These are phyloP conservation scores for Drosophila sechellia DNA, from an alignment of 1,140 invertebrate species.

Conservation along the genomic window DNA sequence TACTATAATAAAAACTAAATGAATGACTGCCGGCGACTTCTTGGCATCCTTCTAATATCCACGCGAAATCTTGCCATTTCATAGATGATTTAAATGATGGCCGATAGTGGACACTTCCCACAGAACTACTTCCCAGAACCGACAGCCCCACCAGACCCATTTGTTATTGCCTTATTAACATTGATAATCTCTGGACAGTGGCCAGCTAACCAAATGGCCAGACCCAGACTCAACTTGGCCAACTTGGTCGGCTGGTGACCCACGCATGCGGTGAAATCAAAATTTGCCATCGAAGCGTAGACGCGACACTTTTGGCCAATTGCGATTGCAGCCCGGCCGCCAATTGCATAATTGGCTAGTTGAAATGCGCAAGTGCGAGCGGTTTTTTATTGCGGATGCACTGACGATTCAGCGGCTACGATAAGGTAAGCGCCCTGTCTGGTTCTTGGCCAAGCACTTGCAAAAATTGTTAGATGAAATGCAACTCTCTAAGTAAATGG, in stretches of 20 bases:
- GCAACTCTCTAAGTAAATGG: no score
- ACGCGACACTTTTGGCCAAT: slow-evolving; percentile 75
- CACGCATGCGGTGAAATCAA: slow-evolving; percentile 58
- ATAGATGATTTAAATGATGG: slow-evolving; percentile 66
- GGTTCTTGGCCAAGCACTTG: slow-evolving; percentile 22
- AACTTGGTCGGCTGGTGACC: slow-evolving; percentile 42
- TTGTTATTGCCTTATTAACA: slow-evolving; percentile 78
- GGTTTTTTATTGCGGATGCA: slow-evolving; percentile 78
- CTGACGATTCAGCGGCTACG: slow-evolving; percentile 61
- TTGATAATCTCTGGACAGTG: slow-evolving; percentile 78
- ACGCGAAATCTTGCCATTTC: slow-evolving; percentile 48
- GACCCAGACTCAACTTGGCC: slow-evolving; percentile 16
- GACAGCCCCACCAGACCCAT: slow-evolving; percentile 30
- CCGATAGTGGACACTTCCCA: slow-evolving; percentile 44
- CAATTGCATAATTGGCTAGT: slow-evolving; percentile 75
- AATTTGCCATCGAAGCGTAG: slow-evolving; percentile 63
- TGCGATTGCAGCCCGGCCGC: slow-evolving; percentile 42
- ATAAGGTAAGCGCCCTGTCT: slow-evolving; percentile 67
- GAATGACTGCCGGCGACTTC: not conserved
- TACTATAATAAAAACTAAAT: not conserved
- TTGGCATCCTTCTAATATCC: slow-evolving; percentile 31
- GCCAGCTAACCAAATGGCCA: slow-evolving; percentile 56
- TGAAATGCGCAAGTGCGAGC: slow-evolving; percentile 71
- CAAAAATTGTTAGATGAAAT: not conserved
- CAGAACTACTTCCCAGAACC: slow-evolving; percentile 38